Evolutionary conservation across 2,113 vertebrate genomes (phyloP).

Genomic region (Odontesthes bonariensis): DNA sequence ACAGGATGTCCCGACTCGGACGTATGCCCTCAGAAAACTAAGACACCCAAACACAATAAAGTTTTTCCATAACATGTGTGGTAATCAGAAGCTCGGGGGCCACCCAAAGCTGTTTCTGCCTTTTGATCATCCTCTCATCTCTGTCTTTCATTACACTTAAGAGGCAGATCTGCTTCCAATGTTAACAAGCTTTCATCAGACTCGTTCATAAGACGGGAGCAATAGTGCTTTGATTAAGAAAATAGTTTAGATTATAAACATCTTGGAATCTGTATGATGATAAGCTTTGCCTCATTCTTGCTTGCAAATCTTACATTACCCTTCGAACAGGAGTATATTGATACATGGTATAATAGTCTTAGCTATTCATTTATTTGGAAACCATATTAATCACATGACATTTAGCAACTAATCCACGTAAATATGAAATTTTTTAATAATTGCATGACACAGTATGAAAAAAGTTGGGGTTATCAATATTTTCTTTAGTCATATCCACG

Average conservation of each 20-base stretch:
- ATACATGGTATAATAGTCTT: neutral
- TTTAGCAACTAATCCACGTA: too few species aligned
- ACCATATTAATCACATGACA: too few species aligned
- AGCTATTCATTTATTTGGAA: too few species aligned
- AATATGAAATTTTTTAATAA: too few species aligned
- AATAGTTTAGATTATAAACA: conserved; percentile 28
- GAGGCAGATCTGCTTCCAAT: conserved; percentile 51
- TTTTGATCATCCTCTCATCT: conserved; percentile 66
- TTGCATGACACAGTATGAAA: too few species aligned
- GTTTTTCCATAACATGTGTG: conserved; percentile 57
- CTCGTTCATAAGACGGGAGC: conserved; percentile 28
- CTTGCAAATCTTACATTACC: neutral
- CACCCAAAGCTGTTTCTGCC: conserved; percentile 62
- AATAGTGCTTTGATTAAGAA: conserved; percentile 29
- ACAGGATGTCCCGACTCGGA: conserved; percentile 75
- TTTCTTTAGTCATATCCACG: too few species aligned
- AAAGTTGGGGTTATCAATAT: too few species aligned
- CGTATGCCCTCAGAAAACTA: conserved; percentile 45
- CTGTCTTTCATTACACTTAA: conserved; percentile 31
- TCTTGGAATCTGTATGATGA: conserved; percentile 15
- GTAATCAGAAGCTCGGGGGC: conserved; percentile 58
- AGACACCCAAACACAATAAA: conserved; percentile 65
- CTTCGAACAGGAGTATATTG: neutral
- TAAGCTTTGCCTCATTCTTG: neutral
- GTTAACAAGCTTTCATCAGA: conserved; percentile 52